Percentiles rank a stretch among this genome's conserved stretches.
Conservation (phyloP, 1,140 invertebrate species). For the Eurosta solidaginis region DNA sequence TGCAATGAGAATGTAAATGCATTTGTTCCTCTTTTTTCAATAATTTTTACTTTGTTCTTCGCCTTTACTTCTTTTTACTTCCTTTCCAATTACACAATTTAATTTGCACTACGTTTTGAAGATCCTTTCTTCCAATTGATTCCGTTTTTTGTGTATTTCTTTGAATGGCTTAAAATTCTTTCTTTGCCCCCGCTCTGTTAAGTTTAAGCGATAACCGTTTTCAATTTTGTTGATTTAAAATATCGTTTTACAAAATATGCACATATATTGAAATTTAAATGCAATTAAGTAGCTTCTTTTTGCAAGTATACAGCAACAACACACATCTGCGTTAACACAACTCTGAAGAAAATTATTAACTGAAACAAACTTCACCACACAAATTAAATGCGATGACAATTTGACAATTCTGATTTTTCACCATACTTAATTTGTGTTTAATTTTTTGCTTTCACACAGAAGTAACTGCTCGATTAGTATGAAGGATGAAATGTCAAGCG, state of each 20-base stretch:
- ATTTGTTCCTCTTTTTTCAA: conserved; percentile 6
- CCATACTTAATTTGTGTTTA: not conserved
- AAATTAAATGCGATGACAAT: not conserved
- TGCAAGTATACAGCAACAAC: not conserved
- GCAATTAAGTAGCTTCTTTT: not conserved
- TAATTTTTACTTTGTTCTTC: not conserved
- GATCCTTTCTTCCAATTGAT: not conserved
- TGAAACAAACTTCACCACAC: not conserved
- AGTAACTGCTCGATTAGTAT: too few species aligned
- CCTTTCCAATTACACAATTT: conserved; percentile 9
- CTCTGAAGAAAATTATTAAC: conserved; percentile 7
- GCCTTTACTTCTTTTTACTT: conserved; percentile 13
- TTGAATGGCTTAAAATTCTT: not conserved
- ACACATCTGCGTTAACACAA: not conserved
- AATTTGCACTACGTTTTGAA: not conserved
- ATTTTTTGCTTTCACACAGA: too few species aligned
- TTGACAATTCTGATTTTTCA: not conserved
- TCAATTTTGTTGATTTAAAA: too few species aligned
- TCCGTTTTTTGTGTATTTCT: conserved; percentile 10
- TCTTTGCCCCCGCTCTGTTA: too few species aligned
- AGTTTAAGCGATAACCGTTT: too few species aligned
- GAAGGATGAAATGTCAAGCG: too few species aligned
- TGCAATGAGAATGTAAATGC: conserved; percentile 7
- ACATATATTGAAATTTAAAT: not conserved
- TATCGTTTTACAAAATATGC: too few species aligned